phyloP scores from a whole-genome alignment of 1,140 invertebrate genomes.

The Zaprionus lachaisei region DNA sequence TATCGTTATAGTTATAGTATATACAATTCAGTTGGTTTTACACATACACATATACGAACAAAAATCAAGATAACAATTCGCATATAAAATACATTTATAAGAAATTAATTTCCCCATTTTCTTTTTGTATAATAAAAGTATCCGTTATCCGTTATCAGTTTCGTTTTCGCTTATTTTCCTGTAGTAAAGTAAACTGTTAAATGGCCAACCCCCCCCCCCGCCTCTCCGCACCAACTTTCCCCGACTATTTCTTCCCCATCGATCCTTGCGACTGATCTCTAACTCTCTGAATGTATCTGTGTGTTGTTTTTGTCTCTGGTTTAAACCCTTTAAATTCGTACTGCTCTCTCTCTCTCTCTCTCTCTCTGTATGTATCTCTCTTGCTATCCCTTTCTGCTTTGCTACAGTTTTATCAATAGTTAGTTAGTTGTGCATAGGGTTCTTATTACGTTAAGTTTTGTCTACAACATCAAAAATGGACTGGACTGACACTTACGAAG shows the following conservation, averaged over 20 bases:
- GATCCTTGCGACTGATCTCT: neutral
- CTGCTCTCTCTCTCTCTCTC: conserved; percentile 3
- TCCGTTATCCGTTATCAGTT: conserved; percentile 39
- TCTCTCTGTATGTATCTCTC: neutral
- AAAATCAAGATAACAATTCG: conserved; percentile 54
- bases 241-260: no score
- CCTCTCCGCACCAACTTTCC: neutral
- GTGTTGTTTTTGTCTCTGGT: conserved; percentile 19
- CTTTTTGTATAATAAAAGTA: conserved; percentile 37
- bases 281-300: conserved; percentile 55
- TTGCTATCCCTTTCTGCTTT: neutral
- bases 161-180: conserved; percentile 44
- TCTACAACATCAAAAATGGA: conserved; percentile 80
- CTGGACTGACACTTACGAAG: conserved; percentile 45
- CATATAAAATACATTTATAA: conserved; percentile 65
- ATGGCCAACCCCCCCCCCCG: conserved; percentile 55
- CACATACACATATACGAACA: conserved; percentile 40
- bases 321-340: conserved; percentile 64
- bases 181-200: conserved; percentile 66
- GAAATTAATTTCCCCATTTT: conserved; percentile 60
- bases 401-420: conserved; percentile 12
- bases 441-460: conserved; percentile 32
- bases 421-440: conserved; percentile 32
- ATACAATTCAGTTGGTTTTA: conserved; percentile 32
- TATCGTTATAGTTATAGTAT: conserved; percentile 21